Evolutionary conservation across 2,888 invertebrate species (phyloP).

Genomic region (Agriopis marginaria): DNA sequence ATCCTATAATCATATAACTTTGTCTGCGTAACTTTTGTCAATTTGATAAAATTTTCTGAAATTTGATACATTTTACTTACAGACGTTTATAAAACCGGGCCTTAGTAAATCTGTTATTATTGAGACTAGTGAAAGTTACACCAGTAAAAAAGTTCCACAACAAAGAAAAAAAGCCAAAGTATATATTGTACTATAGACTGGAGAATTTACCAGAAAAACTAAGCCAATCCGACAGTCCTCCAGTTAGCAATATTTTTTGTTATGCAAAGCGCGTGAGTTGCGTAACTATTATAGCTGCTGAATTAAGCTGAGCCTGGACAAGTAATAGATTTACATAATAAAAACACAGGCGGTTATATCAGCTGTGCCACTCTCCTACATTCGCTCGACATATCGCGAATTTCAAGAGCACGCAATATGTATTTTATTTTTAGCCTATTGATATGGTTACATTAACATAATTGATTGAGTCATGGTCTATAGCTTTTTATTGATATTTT

Average conservation of each 20-base stretch:
- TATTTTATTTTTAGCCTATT: slow-evolving; percentile 37
- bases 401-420: slow-evolving; percentile 42
- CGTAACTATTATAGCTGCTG: slow-evolving; percentile 53
- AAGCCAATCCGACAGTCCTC: slow-evolving; percentile 15
- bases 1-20: too few species aligned
- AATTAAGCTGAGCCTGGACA: slow-evolving; percentile 7
- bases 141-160: slow-evolving; percentile 17
- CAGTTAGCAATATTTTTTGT: slow-evolving; percentile 31
- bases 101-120: too few species aligned
- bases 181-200: not conserved
- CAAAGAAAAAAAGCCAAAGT: slow-evolving; percentile 20
- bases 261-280: slow-evolving; percentile 49
- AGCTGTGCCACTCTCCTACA: slow-evolving; percentile 60
- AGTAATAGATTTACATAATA: slow-evolving; percentile 56
- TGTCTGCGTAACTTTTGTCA: too few species aligned
- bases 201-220: slow-evolving; percentile 26
- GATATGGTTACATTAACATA: slow-evolving; percentile 23
- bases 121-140: slow-evolving; percentile 4
- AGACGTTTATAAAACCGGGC: too few species aligned
- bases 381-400: slow-evolving; percentile 32
- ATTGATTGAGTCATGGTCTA: slow-evolving; percentile 24
- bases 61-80: too few species aligned
- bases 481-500: slow-evolving; percentile 10
- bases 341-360: slow-evolving; percentile 54
- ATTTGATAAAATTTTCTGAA: too few species aligned